phyloP scores from a whole-genome alignment of 92 coral and sea anemone species.

The Bergia puertoricense region DNA sequence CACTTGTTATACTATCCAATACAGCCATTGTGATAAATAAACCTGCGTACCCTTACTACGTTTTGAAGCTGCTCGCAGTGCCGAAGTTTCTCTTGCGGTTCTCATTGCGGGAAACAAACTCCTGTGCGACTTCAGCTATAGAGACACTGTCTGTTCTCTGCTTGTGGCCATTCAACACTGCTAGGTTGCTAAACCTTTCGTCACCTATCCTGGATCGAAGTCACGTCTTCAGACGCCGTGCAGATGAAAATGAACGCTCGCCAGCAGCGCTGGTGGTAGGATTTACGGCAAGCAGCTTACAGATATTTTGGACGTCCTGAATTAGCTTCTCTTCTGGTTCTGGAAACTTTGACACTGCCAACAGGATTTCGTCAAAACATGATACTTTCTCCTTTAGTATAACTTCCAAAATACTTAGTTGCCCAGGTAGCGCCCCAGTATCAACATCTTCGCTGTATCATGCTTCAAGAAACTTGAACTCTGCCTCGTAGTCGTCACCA shows the following conservation, averaged over 20 bases:
- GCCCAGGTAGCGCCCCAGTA: conserved; percentile 16
- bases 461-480: conserved; percentile 5
- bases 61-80: conserved; percentile 3
- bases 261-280: no score
- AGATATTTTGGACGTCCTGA: conserved; percentile 5
- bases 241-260: neutral
- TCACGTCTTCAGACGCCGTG: neutral
- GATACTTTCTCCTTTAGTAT: neutral
- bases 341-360: conserved; percentile 13
- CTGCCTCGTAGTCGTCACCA: conserved; percentile 9
- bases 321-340: conserved; percentile 14
- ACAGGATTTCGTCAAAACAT: conserved; percentile 18
- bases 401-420: conserved; percentile 8
- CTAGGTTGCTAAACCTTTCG: no score
- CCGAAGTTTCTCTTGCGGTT: conserved; percentile 13
- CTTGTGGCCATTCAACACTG: no score
- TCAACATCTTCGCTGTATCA: conserved; percentile 11
- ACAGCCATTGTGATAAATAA: no score
- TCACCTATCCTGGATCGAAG: conserved; percentile 20
- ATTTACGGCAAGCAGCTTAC: neutral
- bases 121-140: neutral
- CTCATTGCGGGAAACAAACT: conserved; percentile 10
- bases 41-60: neutral
- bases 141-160: neutral
- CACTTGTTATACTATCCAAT: no score